Percentiles rank a stretch among this genome's conserved stretches.
phyloP scores from a whole-genome alignment of 2,113 vertebrate genomes.

The Anarhynchus alexandrinus region DNA sequence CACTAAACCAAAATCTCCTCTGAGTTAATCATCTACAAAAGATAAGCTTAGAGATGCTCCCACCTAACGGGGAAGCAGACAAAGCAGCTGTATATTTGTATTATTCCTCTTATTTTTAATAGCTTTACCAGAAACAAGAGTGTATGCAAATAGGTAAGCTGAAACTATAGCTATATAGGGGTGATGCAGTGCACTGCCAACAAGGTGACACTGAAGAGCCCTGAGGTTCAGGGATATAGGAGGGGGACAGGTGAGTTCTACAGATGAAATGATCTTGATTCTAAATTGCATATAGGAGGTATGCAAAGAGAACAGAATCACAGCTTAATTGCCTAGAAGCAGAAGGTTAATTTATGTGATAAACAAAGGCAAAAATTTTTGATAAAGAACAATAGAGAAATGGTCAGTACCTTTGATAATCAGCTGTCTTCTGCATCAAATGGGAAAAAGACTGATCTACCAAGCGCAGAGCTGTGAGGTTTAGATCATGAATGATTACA shows the following conservation, averaged over 20 bases:
- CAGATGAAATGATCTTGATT: not conserved
- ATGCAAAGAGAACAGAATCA: not conserved
- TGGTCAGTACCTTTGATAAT: not conserved
- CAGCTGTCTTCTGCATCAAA: not conserved
- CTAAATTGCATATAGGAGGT: not conserved
- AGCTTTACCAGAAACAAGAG: slow-evolving; percentile 24
- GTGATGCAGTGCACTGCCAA: not conserved
- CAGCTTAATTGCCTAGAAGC: not conserved
- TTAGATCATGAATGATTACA: not conserved
- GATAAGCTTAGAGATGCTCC: not conserved
- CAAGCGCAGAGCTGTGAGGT: not conserved
- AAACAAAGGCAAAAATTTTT: not conserved
- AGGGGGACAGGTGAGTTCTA: not conserved
- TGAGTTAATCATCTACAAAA: slow-evolving; percentile 32
- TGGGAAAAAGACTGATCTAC: not conserved
- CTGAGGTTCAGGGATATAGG: not conserved
- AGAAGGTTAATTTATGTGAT: not conserved
- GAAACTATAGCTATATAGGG: not conserved
- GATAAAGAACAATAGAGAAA: not conserved
- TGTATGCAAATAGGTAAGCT: not conserved
- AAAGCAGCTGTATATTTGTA: slow-evolving; percentile 43
- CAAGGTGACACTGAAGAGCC: not conserved
- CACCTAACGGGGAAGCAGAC: not conserved
- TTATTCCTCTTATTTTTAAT: slow-evolving; percentile 27
- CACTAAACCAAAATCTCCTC: not conserved